Percentiles rank a stretch among this genome's conserved stretches.
Evolutionary conservation across 2,113 vertebrate species (phyloP).

Genomic region (Dissostichus mawsoni): DNA sequence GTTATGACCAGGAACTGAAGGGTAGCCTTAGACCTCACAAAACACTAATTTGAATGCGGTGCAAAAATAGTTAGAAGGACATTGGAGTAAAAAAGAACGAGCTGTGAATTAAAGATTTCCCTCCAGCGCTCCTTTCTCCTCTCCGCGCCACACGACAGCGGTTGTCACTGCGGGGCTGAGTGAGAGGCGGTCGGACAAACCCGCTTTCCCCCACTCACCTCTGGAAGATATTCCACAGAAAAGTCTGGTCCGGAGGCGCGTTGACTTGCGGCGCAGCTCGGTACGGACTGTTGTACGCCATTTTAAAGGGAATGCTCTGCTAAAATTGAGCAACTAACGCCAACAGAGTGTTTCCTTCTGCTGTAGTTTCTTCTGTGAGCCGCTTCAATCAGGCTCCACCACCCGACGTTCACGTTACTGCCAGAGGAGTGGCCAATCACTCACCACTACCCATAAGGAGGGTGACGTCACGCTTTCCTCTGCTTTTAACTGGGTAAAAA

Average conservation of each 20-base stretch:
- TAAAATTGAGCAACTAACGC: conserved; percentile 15
- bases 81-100: not conserved
- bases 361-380: conserved; percentile 49
- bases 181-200: conserved; percentile 1
- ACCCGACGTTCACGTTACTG: conserved; percentile 48
- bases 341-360: conserved; percentile 6
- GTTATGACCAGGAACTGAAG: conserved; percentile 38
- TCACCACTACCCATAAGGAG: conserved; percentile 53
- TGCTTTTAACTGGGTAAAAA: conserved; percentile 18
- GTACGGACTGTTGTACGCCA: conserved; percentile 87
- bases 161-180: conserved; percentile 44
- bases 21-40: not conserved
- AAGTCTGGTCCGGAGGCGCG: conserved; percentile 82
- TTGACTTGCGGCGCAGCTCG: conserved; percentile 75
- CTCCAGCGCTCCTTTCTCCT: conserved; percentile 3
- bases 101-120: conserved; percentile 18
- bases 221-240: conserved; percentile 88
- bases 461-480: conserved; percentile 57
- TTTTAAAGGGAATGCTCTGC: conserved; percentile 56
- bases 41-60: conserved; percentile 17
- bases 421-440: conserved; percentile 76
- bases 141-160: conserved; percentile 30
- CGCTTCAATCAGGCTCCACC: conserved; percentile 57
- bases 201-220: conserved; percentile 75
- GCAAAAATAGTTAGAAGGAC: not conserved